These are phyloP conservation scores for Oligia strigilis DNA, from an alignment of 2,888 invertebrate species.

Conservation along the genomic window DNA sequence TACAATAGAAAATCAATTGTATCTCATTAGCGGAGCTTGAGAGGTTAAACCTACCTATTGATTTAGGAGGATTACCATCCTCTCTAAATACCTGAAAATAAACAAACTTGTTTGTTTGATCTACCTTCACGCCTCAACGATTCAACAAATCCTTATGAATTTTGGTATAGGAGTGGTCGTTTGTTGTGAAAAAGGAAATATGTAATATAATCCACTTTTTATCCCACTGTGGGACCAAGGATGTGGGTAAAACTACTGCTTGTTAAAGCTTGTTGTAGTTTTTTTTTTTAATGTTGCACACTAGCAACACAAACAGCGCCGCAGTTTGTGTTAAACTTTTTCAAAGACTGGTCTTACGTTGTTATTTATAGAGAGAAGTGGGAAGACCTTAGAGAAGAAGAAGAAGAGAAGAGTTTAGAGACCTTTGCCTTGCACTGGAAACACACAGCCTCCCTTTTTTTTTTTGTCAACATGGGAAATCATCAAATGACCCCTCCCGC, in stretches of 20 bases:
- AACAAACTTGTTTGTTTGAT: conserved; percentile 9
- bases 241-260: neutral
- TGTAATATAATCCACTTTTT: neutral
- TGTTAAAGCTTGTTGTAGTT: neutral
- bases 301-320: too few relatives aligned
- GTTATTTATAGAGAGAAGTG: neutral
- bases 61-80: neutral
- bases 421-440: neutral
- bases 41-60: neutral
- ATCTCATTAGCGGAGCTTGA: too few relatives aligned
- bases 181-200: neutral
- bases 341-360: neutral
- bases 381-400: too few relatives aligned
- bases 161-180: neutral
- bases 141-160: neutral
- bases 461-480: too few relatives aligned
- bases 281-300: too few relatives aligned
- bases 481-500: too few relatives aligned
- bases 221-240: neutral
- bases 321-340: neutral
- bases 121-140: neutral
- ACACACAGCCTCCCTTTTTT: too few relatives aligned
- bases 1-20: too few relatives aligned
- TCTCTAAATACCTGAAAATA: neutral
- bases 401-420: too few relatives aligned